These are phyloP conservation scores for Scolanthus callimorphus DNA, from an alignment of 92 coral and sea anemone genomes.

Conservation along the genomic window DNA sequence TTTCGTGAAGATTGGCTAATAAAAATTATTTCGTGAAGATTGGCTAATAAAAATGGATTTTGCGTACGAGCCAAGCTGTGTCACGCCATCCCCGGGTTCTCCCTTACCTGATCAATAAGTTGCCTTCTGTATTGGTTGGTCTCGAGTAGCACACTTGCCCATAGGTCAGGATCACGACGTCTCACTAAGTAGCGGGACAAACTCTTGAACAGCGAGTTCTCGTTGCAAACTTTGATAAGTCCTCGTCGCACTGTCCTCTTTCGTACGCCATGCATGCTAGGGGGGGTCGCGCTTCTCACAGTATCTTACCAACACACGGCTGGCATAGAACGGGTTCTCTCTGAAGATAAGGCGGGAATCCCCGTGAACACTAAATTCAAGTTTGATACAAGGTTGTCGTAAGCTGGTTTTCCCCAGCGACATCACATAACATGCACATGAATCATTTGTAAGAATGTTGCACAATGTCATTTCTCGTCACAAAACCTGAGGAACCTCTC, in stretches of 20 bases:
- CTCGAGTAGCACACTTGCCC: conserved; percentile 90
- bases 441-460: too few species aligned
- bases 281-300: conserved; percentile 99
- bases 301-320: conserved; percentile 95
- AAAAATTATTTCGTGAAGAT: too few species aligned
- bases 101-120: conserved; percentile 78
- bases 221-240: conserved; percentile 97
- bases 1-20: too few species aligned
- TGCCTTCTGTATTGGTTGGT: conserved; percentile 95
- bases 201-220: conserved; percentile 97
- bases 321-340: conserved; percentile 97
- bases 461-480: too few species aligned
- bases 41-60: too few species aligned
- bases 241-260: conserved; percentile 98
- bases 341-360: conserved; percentile 53
- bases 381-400: too few species aligned
- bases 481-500: conserved; percentile 99
- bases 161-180: conserved; percentile 93
- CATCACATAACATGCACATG: too few species aligned
- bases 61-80: too few species aligned
- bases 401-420: too few species aligned
- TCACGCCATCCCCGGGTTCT: too few species aligned
- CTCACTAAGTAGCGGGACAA: conserved; percentile 97
- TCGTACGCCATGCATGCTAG: conserved; percentile 98
- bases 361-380: too few species aligned